Base-by-base conservation (phyloP, 2,888 invertebrate species). In the Microplitis deprimator region DNA sequence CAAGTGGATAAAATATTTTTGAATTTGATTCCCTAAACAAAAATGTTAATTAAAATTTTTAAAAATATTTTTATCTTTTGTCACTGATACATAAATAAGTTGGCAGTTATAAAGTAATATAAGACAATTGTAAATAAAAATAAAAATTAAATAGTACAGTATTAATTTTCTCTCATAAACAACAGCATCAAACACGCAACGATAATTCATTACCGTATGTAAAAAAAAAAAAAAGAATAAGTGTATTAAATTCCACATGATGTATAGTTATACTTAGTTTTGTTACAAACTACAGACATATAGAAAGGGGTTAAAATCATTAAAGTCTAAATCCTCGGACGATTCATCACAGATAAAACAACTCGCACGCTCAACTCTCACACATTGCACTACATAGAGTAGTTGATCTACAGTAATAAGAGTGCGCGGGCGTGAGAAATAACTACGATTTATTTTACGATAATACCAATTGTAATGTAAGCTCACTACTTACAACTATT, bases 361-460 rank as follows among this genome's bases (percentile, higher is more conserved):
- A 29, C 20, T 75, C 69, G 68, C 69, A 75, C 68, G 69, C 69
- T 68, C 8, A 29, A 41, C 13, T 68, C 41, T 41, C 68, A 38
- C 68, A 40, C 7, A 68, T 16, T 38, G 6, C 6, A 41, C 65
- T 68, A n/a, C 8, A 50, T 50, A 68, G 6, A 39, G 38, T 38
- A 68, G 64, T 64, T 50, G 50, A 50, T 50, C 50, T 50, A 13
- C 50, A 50, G 50, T 50, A 50, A 50, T 50, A 50, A 50, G 50
- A 50, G 50, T 13, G 50, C 50, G 64, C 64, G 61, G 68, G 61
- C 76, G 73, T 77, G 76, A 73, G 73, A 77, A 77, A 77, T 50
- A 40, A 61, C 76, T 61, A 29, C 50, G 68, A 77, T 77, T 73
- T 20, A 77, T 68, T 77, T 67, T 61, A 77, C 64, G 73, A 77